Evolutionary conservation across 1,140 invertebrate species (phyloP).

Genomic region (Euglossa dilemma): DNA sequence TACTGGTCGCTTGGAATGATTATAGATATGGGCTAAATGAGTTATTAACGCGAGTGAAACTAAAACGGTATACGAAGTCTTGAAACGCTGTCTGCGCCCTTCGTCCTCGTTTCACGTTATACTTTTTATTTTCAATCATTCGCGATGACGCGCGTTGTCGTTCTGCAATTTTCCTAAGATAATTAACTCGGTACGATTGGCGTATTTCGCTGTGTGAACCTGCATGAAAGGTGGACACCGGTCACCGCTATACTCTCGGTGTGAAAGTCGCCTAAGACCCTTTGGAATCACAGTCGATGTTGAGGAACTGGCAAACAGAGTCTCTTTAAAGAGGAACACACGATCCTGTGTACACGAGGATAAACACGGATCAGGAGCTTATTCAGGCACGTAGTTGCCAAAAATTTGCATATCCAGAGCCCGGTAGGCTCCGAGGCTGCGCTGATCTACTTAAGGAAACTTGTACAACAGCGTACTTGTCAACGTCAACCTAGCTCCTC

Average conservation of each 20-base stretch:
- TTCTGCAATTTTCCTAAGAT: too few relatives aligned
- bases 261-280: neutral
- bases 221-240: too few relatives aligned
- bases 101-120: neutral
- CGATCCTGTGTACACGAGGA: neutral
- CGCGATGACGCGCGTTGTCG: too few relatives aligned
- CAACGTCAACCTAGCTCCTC: neutral
- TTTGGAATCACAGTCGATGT: neutral
- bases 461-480: neutral
- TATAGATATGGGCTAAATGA: neutral
- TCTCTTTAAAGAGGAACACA: neutral
- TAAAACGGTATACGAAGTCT: neutral
- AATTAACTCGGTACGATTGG: neutral
- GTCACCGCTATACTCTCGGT: neutral
- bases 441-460: neutral
- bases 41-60: constrained; percentile 10
- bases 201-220: neutral
- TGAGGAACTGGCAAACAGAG: neutral
- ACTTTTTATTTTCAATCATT: too few relatives aligned
- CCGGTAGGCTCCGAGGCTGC: neutral
- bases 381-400: constrained; percentile 1
- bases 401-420: constrained; percentile 30
- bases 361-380: constrained; percentile 20
- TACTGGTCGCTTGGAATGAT: neutral
- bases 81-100: neutral